These are phyloP conservation scores for Neolamprologus fasciatus DNA, from an alignment of 2,113 vertebrate genomes.

Conservation along the genomic window DNA sequence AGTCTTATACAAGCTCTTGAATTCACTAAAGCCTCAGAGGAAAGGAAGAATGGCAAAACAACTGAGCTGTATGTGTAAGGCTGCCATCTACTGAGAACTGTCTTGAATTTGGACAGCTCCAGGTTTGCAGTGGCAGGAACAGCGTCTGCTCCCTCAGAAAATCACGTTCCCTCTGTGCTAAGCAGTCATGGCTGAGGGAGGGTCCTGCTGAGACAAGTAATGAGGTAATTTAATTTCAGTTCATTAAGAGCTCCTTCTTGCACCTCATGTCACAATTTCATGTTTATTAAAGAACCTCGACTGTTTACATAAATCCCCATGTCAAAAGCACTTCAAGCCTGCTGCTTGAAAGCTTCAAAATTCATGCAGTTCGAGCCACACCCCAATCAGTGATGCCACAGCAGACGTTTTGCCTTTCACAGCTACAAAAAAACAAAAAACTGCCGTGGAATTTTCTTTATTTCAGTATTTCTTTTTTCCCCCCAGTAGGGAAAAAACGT, in stretches of 20 bases:
- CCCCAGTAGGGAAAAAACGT: neutral
- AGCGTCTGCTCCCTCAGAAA: neutral
- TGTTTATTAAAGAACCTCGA: neutral
- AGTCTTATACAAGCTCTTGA: neutral
- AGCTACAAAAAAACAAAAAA: neutral
- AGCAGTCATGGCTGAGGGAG: neutral
- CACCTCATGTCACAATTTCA: neutral
- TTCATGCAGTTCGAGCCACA: neutral
- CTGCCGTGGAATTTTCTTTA: neutral
- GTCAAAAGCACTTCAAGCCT: neutral
- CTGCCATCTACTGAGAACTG: conserved; percentile 58
- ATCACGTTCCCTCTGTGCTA: neutral
- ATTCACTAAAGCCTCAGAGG: neutral
- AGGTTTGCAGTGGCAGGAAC: neutral
- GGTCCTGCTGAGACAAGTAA: conserved; percentile 23
- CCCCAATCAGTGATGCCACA: neutral
- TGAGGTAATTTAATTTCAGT: conserved; percentile 22
- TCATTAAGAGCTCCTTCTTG: neutral
- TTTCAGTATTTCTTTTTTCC: neutral
- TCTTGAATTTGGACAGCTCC: neutral
- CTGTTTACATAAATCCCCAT: neutral
- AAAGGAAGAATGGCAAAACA: neutral
- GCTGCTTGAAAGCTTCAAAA: neutral
- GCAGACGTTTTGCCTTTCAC: neutral
- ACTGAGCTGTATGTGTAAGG: conserved; percentile 23